phyloP scores from a whole-genome alignment of 2,797 vertebrate genomes.

The Uromys caudimaculatus region DNA sequence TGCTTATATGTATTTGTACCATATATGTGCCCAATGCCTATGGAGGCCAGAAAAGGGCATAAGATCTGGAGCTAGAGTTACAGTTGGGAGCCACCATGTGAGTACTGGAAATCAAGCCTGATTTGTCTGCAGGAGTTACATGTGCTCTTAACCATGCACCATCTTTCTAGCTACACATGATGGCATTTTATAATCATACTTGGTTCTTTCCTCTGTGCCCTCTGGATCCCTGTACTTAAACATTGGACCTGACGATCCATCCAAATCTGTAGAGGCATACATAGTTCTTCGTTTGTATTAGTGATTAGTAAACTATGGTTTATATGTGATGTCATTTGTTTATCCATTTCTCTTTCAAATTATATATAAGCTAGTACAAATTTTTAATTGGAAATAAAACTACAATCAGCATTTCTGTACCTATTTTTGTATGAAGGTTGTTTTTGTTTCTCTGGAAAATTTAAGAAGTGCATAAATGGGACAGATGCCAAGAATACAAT shows the following conservation, averaged over 20 bases:
- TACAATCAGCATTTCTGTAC: neutral
- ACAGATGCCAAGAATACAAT: neutral
- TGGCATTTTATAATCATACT: neutral
- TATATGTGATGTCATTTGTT: neutral
- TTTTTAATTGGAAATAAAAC: neutral
- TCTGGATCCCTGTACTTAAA: neutral
- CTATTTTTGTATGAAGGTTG: neutral
- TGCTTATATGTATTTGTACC: neutral
- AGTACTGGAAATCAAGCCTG: neutral
- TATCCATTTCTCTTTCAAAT: neutral
- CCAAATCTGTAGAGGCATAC: neutral
- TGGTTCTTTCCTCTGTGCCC: neutral
- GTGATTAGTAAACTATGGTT: neutral
- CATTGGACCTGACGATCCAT: neutral
- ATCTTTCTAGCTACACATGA: neutral
- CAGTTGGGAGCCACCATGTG: neutral
- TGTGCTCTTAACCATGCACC: too few species aligned
- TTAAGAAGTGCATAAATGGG: neutral
- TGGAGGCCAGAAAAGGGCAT: neutral
- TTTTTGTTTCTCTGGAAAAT: constrained; percentile 12
- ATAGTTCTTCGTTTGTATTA: neutral
- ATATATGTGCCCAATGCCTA: neutral
- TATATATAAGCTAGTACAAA: too few species aligned
- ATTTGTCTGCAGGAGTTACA: neutral
- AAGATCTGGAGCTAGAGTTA: neutral